Conservation (phyloP, 1,140 invertebrate species). For the Bombus waltoni region DNA sequence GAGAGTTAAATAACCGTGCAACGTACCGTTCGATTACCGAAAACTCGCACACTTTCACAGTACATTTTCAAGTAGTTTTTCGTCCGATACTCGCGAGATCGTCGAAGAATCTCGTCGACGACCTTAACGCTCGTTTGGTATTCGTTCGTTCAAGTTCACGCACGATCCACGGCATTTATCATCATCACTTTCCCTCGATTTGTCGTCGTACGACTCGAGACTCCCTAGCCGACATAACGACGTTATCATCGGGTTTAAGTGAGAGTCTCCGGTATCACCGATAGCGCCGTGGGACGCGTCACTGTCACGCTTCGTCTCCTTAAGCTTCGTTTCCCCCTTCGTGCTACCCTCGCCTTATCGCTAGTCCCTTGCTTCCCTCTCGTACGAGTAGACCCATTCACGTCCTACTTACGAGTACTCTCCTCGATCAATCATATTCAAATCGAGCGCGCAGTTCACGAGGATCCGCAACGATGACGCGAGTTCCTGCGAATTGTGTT, state of each 20-base stretch:
- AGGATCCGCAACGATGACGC: conserved; percentile 32
- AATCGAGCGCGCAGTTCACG: conserved; percentile 60
- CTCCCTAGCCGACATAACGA: conserved; percentile 1
- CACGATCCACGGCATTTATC: conserved; percentile 14
- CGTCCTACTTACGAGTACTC: conserved; percentile 68
- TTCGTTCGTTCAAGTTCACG: conserved; percentile 30
- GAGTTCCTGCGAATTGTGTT: neutral
- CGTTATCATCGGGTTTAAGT: conserved; percentile 54
- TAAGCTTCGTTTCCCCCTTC: conserved; percentile 41
- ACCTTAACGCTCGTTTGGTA: neutral
- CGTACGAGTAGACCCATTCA: conserved; percentile 61
- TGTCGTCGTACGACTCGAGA: neutral
- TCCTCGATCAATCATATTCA: conserved; percentile 79
- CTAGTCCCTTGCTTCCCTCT: conserved; percentile 39
- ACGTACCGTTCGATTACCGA: neutral
- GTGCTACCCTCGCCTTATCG: conserved; percentile 48
- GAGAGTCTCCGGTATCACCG: conserved; percentile 41
- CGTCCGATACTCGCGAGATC: neutral
- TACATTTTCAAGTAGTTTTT: neutral
- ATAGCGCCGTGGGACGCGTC: conserved; percentile 37
- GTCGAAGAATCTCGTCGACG: neutral
- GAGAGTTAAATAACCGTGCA: neutral
- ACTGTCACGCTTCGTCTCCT: conserved; percentile 64
- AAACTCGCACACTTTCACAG: neutral
- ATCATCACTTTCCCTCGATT: conserved; percentile 27